These are phyloP conservation scores for Drosophila bunnanda DNA, from an alignment of 2,888 invertebrate species.

Conservation along the genomic window DNA sequence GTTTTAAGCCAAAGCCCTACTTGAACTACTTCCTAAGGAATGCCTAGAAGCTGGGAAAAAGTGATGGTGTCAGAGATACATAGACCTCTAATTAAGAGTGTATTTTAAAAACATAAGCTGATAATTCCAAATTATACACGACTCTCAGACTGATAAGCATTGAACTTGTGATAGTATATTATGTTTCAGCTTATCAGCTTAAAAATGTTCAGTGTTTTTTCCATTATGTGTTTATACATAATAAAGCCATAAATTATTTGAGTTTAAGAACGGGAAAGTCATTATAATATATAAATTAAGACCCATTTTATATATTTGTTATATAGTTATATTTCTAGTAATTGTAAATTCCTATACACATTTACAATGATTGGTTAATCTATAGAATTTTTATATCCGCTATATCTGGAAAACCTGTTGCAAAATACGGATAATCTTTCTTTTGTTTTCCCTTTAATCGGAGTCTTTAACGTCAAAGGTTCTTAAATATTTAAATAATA, in stretches of 20 bases:
- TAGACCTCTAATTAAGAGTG: neutral
- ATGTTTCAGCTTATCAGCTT: neutral
- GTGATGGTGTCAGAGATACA: neutral
- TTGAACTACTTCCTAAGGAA: neutral
- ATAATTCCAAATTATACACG: neutral
- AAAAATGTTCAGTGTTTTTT: neutral
- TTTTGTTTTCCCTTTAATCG: neutral
- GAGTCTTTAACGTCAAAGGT: neutral
- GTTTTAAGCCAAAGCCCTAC: constrained; percentile 18
- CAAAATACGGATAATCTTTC: neutral
- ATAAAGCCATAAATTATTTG: neutral
- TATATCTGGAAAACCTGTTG: neutral
- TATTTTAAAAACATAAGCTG: neutral
- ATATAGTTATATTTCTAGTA: too few relatives aligned
- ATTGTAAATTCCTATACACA: neutral
- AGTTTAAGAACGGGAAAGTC: neutral
- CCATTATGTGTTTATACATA: neutral
- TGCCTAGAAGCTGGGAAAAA: neutral
- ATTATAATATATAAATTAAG: neutral
- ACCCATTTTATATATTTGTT: too few relatives aligned
- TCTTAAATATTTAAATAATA: neutral
- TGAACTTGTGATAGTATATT: constrained; percentile 1
- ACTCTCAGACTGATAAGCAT: constrained; percentile 6
- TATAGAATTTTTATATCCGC: too few relatives aligned
- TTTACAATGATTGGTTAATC: too few relatives aligned